A percentile compares a stretch with the other conserved stretches of the same genome.
phyloP scores from a whole-genome alignment of 1,140 invertebrate genomes.

The Pogonognathellus flavescens region DNA sequence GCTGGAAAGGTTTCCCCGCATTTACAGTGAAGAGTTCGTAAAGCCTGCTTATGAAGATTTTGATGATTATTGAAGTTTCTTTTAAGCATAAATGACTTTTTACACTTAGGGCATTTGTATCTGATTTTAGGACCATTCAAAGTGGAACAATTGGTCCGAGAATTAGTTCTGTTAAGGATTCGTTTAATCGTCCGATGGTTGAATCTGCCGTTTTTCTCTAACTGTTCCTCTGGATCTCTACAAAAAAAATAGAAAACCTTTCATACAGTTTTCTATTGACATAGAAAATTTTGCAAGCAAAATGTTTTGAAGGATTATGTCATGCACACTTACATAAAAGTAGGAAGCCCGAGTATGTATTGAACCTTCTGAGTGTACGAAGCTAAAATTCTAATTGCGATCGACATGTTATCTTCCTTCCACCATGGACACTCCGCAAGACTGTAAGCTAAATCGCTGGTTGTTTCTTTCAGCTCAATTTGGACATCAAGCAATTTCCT shows the following conservation, averaged over 20 bases:
- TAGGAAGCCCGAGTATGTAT: constrained; percentile 59
- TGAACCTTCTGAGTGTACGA: constrained; percentile 58
- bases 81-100: constrained; percentile 30
- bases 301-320: neutral
- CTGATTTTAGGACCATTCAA: too few relatives aligned
- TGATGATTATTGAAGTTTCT: constrained; percentile 34
- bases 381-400: constrained; percentile 47
- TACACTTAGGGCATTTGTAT: constrained; percentile 55
- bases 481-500: constrained; percentile 53
- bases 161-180: constrained; percentile 12
- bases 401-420: constrained; percentile 26
- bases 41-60: constrained; percentile 18
- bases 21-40: neutral
- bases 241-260: neutral
- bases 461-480: constrained; percentile 57
- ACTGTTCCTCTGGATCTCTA: constrained; percentile 57
- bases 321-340: constrained; percentile 56
- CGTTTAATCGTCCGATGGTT: constrained; percentile 7
- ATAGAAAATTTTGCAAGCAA: neutral
- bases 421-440: constrained; percentile 61
- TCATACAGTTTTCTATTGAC: neutral
- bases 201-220: constrained; percentile 29
- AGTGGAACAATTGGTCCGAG: neutral
- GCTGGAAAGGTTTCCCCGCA: neutral
- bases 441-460: constrained; percentile 58